Percentiles rank a stretch among this genome's conserved stretches.
Conservation (phyloP, 1,140 invertebrate genomes). For the Rhynchophorus ferrugineus region DNA sequence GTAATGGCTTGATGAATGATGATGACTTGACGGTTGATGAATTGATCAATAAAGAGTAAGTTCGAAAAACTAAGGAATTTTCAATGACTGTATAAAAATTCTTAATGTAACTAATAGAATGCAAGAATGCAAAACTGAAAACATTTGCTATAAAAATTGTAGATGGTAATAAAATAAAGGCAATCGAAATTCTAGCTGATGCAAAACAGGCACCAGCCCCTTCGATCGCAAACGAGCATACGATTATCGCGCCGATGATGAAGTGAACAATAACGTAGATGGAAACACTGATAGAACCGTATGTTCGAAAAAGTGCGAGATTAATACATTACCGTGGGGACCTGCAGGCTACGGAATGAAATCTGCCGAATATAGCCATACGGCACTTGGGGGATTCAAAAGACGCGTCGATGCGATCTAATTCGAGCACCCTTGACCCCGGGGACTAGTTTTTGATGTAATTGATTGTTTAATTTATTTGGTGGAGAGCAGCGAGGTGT, state of each 20-base stretch:
- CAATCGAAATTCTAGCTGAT: not conserved
- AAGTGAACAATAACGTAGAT: conserved; percentile 2
- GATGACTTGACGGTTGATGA: too few relatives aligned
- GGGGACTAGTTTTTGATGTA: conserved; percentile 19
- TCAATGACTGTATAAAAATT: too few relatives aligned
- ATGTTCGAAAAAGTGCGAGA: conserved; percentile 15
- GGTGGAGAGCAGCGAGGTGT: conserved; percentile 3
- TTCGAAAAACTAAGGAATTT: too few relatives aligned
- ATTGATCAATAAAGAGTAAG: too few relatives aligned
- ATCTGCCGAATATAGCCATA: conserved; percentile 19
- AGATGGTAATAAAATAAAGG: too few relatives aligned
- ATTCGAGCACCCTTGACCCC: conserved; percentile 12
- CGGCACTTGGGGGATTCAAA: conserved; percentile 20
- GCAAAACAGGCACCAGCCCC: not conserved
- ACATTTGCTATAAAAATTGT: too few relatives aligned
- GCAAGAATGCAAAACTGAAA: too few relatives aligned
- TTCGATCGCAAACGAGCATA: not conserved
- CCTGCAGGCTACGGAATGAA: not conserved
- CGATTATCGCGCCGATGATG: conserved; percentile 8
- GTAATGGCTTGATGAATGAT: too few relatives aligned
- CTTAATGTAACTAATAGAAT: too few relatives aligned
- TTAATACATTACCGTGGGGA: conserved; percentile 7
- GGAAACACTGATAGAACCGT: conserved; percentile 10
- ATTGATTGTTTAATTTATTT: conserved; percentile 24
- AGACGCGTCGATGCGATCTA: conserved; percentile 21